phyloP scores from a whole-genome alignment of 2,888 invertebrate genomes.

The Hesperia comma region DNA sequence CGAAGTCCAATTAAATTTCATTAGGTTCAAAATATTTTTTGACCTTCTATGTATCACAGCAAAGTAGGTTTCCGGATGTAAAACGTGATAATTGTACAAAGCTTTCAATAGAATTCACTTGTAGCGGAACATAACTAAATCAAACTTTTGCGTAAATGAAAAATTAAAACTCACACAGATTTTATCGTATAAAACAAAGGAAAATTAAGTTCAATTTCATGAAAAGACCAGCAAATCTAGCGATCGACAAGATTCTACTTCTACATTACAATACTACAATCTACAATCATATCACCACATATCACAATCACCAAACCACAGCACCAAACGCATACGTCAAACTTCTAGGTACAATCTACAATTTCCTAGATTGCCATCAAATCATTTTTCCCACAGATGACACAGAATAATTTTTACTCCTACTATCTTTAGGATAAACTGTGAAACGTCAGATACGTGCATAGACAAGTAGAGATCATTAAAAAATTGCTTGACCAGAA shows the following conservation, averaged over 20 bases:
- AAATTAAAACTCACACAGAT: not conserved
- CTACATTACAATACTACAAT: not conserved
- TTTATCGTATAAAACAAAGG: not conserved
- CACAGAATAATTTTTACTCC: not conserved
- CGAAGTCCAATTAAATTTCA: not conserved
- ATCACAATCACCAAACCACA: constrained; percentile 46
- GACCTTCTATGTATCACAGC: constrained; percentile 41
- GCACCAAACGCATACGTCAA: constrained; percentile 50
- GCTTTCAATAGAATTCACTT: constrained; percentile 34
- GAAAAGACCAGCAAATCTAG: constrained; percentile 37
- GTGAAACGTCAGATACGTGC: too few species aligned
- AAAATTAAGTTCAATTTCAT: not conserved
- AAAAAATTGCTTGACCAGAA: too few species aligned
- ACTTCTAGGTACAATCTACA: constrained; percentile 48
- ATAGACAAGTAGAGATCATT: too few species aligned
- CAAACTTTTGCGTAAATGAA: not conserved
- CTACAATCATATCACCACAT: too few species aligned
- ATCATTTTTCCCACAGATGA: constrained; percentile 2
- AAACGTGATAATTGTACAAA: constrained; percentile 50
- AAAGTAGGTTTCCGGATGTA: constrained; percentile 79
- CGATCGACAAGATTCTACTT: constrained; percentile 32
- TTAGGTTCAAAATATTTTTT: not conserved
- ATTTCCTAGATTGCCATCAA: not conserved
- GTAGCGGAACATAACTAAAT: not conserved
- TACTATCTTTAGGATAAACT: too few species aligned